Evolutionary conservation across 1,140 invertebrate genomes (phyloP).

Genomic region (Drosophila truncata): DNA sequence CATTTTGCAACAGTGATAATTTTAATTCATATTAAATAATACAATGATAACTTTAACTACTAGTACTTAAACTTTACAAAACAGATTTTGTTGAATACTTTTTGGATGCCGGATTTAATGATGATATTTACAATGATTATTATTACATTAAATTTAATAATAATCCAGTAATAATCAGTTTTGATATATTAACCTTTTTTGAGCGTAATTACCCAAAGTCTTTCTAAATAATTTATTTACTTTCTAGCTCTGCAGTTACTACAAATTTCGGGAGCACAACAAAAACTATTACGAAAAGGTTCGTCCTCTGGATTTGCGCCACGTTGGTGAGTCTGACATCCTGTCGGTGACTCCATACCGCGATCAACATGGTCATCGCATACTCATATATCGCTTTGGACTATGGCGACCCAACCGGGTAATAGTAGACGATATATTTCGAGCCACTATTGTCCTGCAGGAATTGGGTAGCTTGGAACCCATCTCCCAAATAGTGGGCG

Average conservation of each 20-base stretch:
- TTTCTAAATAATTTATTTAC: background rate
- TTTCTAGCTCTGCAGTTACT: constrained; percentile 91
- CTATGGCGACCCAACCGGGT: constrained; percentile 91
- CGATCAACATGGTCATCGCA: constrained; percentile 88
- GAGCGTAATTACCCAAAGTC: no score
- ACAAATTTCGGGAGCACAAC: constrained; percentile 91
- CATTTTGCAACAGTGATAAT: no score
- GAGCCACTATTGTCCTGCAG: constrained; percentile 89
- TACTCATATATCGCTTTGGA: constrained; percentile 86
- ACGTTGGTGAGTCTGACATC: constrained; percentile 90
- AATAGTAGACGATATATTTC: constrained; percentile 90
- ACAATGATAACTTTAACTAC: background rate
- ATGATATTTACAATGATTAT: no score
- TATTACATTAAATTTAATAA: background rate
- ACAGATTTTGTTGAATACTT: background rate
- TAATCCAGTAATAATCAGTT: no score
- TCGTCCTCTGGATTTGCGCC: constrained; percentile 88
- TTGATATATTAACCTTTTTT: no score
- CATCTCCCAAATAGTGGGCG: constrained; percentile 90
- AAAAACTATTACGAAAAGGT: constrained; percentile 89
- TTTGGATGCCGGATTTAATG: background rate
- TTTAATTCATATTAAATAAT: background rate
- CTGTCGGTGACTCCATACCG: constrained; percentile 90
- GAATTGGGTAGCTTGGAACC: constrained; percentile 91
- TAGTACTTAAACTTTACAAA: background rate